phyloP scores from a whole-genome alignment of 2,113 vertebrate genomes.

The Sceloporus undulatus region DNA sequence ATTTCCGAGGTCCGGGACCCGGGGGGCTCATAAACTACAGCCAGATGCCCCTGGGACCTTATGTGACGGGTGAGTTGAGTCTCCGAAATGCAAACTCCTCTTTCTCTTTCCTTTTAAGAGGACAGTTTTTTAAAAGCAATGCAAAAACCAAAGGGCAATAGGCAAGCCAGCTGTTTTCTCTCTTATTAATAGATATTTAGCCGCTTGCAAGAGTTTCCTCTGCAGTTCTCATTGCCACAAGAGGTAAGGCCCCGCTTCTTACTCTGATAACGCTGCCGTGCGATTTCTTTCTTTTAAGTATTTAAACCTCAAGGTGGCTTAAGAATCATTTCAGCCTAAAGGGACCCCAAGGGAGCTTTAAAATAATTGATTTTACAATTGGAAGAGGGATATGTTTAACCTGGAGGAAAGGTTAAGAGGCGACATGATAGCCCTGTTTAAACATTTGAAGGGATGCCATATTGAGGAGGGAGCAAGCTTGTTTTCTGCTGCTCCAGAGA shows the following conservation, averaged over 20 bases:
- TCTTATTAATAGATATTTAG: conserved; percentile 81
- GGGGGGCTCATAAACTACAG: conserved; percentile 97
- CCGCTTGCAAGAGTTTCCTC: conserved; percentile 58
- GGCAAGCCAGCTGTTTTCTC: conserved; percentile 51
- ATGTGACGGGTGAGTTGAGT: conserved; percentile 89
- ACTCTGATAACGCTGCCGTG: not conserved
- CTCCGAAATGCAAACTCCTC: not conserved
- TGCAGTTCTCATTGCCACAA: conserved; percentile 65
- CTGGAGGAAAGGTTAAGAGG: no score
- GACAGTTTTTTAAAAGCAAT: conserved; percentile 11
- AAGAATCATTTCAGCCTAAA: no score
- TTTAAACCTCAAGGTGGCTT: not conserved
- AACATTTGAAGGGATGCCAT: no score
- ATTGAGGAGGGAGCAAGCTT: no score
- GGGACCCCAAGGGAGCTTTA: no score
- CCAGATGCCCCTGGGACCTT: conserved; percentile 98
- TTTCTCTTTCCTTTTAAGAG: not conserved
- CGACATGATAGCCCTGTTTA: no score
- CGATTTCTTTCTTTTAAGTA: not conserved
- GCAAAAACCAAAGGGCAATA: not conserved
- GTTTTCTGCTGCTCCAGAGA: no score
- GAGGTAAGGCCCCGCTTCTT: conserved; percentile 67
- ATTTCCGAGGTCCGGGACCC: conserved; percentile 90
- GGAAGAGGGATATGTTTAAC: no score
- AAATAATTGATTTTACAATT: no score